Evolutionary conservation across 2,797 vertebrate species (phyloP), one percentile per base, ranked within the genome.

Genomic region (Pachyuromys duprasi): DNA sequence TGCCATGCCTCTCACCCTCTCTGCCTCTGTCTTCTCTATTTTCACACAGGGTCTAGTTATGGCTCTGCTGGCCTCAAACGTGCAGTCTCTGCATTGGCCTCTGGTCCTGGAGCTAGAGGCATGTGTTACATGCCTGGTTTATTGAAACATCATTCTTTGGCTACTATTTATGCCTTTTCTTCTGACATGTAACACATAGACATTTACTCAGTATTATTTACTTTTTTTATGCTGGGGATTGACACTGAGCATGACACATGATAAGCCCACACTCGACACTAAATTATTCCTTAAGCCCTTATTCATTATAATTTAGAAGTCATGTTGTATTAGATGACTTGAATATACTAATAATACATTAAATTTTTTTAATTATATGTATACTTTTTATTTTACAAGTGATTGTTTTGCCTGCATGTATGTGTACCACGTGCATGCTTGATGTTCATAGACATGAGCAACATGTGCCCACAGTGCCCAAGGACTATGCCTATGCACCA

Each of bases 281-380:
- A 57, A 72, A 26, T 49, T 87, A 13, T 57, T 17, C n/a, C 60
- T 12, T 78, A 63, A 65, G 22, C 42, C 3, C 17, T 78, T 67
- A 79, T 20, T 82, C 24, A 75, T 0, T 87, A 74, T 90, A 94
- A 31, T 83, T 80, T 79, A 63, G 33, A 81, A 92, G 28, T 74
- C 33, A 57, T 70, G 76, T 45, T n/a, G 31, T 79, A 69, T 86
- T 57, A 28, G 33, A 76, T 67, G 14, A 72, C 62, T 89, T 84
- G 36, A 86, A 57, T 95, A 39, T 91, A 45, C 86, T 91, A 80
- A 31, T 60, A 83, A 45, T 74, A n/a, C 20, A 55, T 70, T 91
- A n/a, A 67, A 22, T 22, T 33, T 67, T 49, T 83, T 84, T 18
- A 67, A 15, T 49, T 53, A 84, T 31, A 65, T 49, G 28, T 49